These are phyloP conservation scores for Ophioninae sp. DNA, from an alignment of 2,888 invertebrate genomes.

Conservation along the genomic window DNA sequence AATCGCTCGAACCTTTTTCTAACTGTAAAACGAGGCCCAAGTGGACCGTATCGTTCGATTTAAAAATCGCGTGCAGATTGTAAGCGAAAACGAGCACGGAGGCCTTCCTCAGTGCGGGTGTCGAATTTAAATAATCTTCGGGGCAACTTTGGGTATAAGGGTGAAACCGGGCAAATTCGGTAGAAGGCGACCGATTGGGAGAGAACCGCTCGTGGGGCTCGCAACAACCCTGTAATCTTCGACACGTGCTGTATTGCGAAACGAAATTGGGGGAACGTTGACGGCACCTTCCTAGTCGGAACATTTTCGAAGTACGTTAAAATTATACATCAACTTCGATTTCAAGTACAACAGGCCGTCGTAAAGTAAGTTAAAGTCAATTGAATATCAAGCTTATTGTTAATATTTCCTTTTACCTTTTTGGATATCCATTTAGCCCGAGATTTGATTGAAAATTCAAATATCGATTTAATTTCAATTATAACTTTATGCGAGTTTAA, in stretches of 20 bases:
- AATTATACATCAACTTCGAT: constrained; percentile 11
- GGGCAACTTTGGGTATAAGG: constrained; percentile 70
- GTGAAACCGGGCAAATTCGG: constrained; percentile 54
- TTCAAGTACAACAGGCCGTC: no score
- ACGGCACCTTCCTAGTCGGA: constrained; percentile 47
- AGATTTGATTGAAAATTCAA: neutral
- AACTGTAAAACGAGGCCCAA: neutral
- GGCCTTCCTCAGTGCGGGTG: constrained; percentile 68
- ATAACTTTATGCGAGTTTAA: neutral
- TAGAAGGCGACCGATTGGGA: constrained; percentile 28
- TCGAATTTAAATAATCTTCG: constrained; percentile 78
- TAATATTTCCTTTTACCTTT: neutral
- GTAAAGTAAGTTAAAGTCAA: neutral
- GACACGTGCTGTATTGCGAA: constrained; percentile 74
- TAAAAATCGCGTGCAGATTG: constrained; percentile 19
- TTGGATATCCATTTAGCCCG: no score
- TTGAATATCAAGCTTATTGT: constrained; percentile 2
- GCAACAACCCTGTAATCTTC: constrained; percentile 77
- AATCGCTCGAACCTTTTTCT: neutral
- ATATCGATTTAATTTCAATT: neutral
- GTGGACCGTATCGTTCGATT: neutral
- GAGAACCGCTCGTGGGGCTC: constrained; percentile 34
- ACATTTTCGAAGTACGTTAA: constrained; percentile 35
- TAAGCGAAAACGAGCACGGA: constrained; percentile 52
- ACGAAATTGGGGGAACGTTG: constrained; percentile 58